These are phyloP conservation scores for Empidonax traillii DNA, from an alignment of 2,113 vertebrate genomes.

Conservation along the genomic window DNA sequence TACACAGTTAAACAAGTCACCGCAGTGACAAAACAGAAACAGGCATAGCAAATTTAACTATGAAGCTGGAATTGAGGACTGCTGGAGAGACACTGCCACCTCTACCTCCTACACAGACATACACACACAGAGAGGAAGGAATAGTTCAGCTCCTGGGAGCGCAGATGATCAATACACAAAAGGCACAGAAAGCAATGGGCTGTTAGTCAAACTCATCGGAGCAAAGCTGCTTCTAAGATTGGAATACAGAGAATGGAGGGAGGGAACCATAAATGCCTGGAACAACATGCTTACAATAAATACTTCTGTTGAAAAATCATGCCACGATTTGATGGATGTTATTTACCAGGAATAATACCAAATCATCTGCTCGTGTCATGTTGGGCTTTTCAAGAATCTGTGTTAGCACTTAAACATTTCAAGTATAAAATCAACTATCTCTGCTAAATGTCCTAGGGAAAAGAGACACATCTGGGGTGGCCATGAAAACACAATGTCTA, in stretches of 20 bases:
- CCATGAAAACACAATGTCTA: background rate
- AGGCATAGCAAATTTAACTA: background rate
- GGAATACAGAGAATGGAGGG: background rate
- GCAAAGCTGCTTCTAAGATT: background rate
- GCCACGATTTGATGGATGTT: background rate
- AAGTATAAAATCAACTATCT: slow-evolving; percentile 2
- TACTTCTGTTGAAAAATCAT: background rate
- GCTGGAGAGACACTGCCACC: slow-evolving; percentile 14
- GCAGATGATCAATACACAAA: slow-evolving; percentile 4
- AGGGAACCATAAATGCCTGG: background rate
- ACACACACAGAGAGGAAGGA: background rate
- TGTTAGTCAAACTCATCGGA: background rate
- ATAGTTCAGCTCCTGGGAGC: background rate
- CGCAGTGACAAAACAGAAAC: slow-evolving; percentile 41
- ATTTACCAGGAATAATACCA: background rate
- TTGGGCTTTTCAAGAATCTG: background rate
- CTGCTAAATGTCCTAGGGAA: background rate
- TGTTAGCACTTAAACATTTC: background rate
- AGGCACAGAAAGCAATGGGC: background rate
- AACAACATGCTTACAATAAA: background rate
- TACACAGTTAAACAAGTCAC: slow-evolving; percentile 59
- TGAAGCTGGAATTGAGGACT: background rate
- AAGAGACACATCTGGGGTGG: background rate
- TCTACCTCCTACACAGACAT: slow-evolving; percentile 14
- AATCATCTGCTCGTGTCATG: background rate